Evolutionary conservation across 2,797 vertebrate species (phyloP).

Genomic region (Acestrorhynchus altus): DNA sequence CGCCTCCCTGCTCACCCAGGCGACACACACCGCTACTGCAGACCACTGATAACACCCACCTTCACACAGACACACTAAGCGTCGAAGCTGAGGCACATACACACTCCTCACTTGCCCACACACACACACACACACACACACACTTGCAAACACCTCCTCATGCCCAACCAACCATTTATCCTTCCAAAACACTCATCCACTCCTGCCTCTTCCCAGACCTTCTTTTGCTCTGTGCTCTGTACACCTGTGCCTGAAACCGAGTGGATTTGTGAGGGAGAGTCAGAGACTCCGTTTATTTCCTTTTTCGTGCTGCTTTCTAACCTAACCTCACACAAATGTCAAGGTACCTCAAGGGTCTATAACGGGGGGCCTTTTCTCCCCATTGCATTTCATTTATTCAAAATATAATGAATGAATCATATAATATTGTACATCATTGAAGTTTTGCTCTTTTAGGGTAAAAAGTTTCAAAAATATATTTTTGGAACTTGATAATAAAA

Average conservation of each 20-base stretch:
- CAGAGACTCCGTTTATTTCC: slow-evolving; percentile 63
- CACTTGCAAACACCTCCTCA: slow-evolving; percentile 64
- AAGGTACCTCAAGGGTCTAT: neutral
- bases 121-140: slow-evolving; percentile 51
- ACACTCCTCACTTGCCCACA: slow-evolving; percentile 52
- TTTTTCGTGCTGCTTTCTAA: slow-evolving; percentile 63
- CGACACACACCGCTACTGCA: slow-evolving; percentile 73
- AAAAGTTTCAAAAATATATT: too few relatives aligned
- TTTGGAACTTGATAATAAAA: too few relatives aligned
- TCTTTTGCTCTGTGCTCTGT: slow-evolving; percentile 20
- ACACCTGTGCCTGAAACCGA: slow-evolving; percentile 20
- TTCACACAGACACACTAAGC: slow-evolving; percentile 62
- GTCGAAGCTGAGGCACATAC: slow-evolving; percentile 57
- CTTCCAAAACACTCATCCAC: slow-evolving; percentile 66
- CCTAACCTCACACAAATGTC: slow-evolving; percentile 22
- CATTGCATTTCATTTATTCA: neutral
- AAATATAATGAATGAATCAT: too few relatives aligned
- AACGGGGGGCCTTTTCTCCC: neutral
- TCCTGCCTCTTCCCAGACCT: slow-evolving; percentile 62
- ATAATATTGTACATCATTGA: too few relatives aligned
- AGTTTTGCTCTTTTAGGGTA: too few relatives aligned
- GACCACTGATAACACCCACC: slow-evolving; percentile 76
- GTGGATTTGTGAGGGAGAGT: slow-evolving; percentile 4
- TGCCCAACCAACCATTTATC: slow-evolving; percentile 44
- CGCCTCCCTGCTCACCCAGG: slow-evolving; percentile 60